These are phyloP conservation scores for Acrocephalus kingi DNA, from an alignment of 2,113 vertebrate species.

Conservation along the genomic window DNA sequence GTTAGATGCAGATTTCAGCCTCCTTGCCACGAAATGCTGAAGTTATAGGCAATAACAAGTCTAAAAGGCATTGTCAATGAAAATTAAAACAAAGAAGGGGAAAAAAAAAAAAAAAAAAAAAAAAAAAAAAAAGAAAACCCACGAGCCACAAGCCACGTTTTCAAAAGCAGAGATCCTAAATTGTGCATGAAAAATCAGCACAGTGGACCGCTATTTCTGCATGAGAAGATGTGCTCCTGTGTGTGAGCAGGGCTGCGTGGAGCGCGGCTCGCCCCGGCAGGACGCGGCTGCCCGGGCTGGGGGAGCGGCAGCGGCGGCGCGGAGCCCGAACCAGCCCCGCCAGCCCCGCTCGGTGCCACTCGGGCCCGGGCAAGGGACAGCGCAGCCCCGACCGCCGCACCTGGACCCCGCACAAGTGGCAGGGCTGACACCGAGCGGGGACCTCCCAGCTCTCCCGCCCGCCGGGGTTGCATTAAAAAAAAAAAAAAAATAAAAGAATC, in stretches of 20 bases:
- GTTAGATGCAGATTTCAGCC: neutral
- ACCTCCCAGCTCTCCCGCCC: neutral
- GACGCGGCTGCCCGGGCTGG: neutral
- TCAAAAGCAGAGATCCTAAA: neutral
- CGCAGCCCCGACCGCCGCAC: accelerated
- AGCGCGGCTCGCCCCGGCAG: neutral
- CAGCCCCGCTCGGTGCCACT: neutral
- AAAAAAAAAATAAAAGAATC: no score
- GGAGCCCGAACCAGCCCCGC: no score
- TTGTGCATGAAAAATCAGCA: neutral
- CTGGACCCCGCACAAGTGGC: neutral
- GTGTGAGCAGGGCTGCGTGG: neutral
- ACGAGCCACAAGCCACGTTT: accelerated
- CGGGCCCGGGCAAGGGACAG: neutral
- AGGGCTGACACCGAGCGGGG: neutral
- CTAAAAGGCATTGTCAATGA: neutral
- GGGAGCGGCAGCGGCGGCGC: no score
- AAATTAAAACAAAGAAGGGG: neutral
- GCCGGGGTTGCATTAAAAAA: neutral
- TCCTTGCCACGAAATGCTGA: neutral
- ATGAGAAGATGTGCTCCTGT: accelerated
- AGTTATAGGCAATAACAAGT: neutral
- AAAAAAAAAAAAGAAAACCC: neutral
- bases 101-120: no score
- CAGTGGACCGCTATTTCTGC: neutral